phyloP scores from a whole-genome alignment of 2,797 vertebrate genomes.

The Phataginus tetradactyla region DNA sequence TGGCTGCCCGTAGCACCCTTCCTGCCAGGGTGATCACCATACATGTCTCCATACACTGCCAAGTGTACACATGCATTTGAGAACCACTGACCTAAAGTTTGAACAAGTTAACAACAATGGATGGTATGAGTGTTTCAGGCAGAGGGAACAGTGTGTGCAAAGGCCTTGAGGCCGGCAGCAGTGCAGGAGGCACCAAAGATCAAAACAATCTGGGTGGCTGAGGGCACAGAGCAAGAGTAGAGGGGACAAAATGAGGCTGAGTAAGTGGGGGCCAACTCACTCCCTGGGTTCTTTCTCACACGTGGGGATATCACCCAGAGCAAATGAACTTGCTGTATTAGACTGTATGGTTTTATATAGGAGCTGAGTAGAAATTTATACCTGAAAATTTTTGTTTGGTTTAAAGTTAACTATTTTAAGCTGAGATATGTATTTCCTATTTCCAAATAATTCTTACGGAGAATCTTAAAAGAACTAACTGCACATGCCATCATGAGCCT shows the following conservation, averaged over 20 bases:
- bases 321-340: background rate
- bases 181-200: background rate
- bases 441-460: background rate
- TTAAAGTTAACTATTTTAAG: background rate
- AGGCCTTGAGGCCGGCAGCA: background rate
- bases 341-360: background rate
- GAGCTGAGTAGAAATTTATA: background rate
- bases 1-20: background rate
- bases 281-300: background rate
- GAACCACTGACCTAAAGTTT: background rate
- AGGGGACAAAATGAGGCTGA: background rate
- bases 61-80: background rate
- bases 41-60: background rate
- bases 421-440: background rate
- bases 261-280: background rate
- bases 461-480: background rate
- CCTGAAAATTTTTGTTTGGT: background rate
- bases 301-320: background rate
- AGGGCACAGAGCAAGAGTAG: background rate
- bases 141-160: background rate
- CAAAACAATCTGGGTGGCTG: background rate
- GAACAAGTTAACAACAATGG: background rate
- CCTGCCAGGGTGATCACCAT: background rate
- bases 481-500: background rate
- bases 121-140: background rate